Conservation (phyloP, 2,888 invertebrate genomes). For the Tetragonisca angustula region DNA sequence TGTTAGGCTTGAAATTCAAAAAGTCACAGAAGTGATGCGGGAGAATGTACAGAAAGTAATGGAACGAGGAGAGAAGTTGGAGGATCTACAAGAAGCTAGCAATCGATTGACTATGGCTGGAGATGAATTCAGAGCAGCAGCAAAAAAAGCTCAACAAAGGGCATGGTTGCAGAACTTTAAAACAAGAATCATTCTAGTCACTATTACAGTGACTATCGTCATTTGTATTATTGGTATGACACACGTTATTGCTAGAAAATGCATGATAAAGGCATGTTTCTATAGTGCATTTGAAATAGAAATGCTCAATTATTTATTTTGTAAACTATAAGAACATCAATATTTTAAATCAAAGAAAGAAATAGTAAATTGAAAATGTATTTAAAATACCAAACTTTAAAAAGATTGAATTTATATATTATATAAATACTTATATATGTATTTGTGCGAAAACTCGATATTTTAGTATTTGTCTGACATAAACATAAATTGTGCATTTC, state of each 20-base stretch:
- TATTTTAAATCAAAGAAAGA: background rate
- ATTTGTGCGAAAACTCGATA: background rate
- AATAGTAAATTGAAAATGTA: background rate
- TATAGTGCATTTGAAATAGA: background rate
- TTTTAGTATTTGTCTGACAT: background rate
- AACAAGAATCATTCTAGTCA: slow-evolving; percentile 75
- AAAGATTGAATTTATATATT: background rate
- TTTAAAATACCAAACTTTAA: background rate
- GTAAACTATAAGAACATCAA: background rate
- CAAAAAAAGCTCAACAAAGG: slow-evolving; percentile 77
- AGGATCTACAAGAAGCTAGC: slow-evolving; percentile 81
- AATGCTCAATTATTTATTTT: background rate
- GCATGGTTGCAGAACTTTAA: slow-evolving; percentile 81
- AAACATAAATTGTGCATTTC: slow-evolving; percentile 21
- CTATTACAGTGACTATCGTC: slow-evolving; percentile 74
- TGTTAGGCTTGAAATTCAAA: slow-evolving; percentile 81
- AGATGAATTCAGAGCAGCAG: slow-evolving; percentile 80
- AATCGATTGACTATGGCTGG: slow-evolving; percentile 79
- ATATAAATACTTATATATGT: too few relatives aligned
- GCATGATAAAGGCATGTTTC: slow-evolving; percentile 44
- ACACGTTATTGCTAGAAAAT: background rate
- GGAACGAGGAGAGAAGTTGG: slow-evolving; percentile 82
- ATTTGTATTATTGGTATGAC: slow-evolving; percentile 79
- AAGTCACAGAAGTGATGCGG: slow-evolving; percentile 82
- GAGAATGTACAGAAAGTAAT: slow-evolving; percentile 82